phyloP scores from a whole-genome alignment of 2,888 invertebrate species.

The Drosophila affinis region DNA sequence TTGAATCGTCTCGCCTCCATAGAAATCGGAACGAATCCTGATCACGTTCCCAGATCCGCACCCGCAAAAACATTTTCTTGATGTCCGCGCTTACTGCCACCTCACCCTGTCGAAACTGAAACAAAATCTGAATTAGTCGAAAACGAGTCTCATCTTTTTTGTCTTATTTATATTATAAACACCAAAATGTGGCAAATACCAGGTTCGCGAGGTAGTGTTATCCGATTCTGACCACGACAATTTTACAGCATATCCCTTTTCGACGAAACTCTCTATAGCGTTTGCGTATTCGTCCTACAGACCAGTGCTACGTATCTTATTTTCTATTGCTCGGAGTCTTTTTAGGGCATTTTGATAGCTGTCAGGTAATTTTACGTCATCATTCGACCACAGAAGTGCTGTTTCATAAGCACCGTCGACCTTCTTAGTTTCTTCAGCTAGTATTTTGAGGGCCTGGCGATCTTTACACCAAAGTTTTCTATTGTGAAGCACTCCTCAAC shows the following conservation, averaged over 20 bases:
- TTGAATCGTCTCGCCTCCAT: too few species aligned
- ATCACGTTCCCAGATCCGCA: too few species aligned
- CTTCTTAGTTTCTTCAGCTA: not conserved
- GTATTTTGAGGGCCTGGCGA: not conserved
- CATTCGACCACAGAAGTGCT: not conserved
- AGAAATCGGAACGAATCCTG: too few species aligned
- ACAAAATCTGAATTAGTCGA: too few species aligned
- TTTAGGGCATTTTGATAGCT: not conserved
- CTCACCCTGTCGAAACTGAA: too few species aligned
- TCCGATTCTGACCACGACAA: not conserved
- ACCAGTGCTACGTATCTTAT: not conserved
- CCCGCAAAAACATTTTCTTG: too few species aligned
- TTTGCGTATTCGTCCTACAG: not conserved
- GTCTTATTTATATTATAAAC: slow-evolving; percentile 7
- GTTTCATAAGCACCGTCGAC: not conserved
- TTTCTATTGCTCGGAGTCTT: not conserved
- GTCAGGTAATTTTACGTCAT: not conserved
- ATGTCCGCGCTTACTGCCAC: too few species aligned
- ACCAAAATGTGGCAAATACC: slow-evolving; percentile 1
- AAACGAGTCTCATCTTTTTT: too few species aligned
- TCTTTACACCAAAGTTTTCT: not conserved
- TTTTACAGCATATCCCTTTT: not conserved
- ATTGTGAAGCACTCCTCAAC: not conserved
- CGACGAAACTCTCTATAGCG: not conserved
- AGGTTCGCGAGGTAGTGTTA: not conserved